phyloP scores from a whole-genome alignment of 2,888 invertebrate genomes.

The Hipparchia semele region DNA sequence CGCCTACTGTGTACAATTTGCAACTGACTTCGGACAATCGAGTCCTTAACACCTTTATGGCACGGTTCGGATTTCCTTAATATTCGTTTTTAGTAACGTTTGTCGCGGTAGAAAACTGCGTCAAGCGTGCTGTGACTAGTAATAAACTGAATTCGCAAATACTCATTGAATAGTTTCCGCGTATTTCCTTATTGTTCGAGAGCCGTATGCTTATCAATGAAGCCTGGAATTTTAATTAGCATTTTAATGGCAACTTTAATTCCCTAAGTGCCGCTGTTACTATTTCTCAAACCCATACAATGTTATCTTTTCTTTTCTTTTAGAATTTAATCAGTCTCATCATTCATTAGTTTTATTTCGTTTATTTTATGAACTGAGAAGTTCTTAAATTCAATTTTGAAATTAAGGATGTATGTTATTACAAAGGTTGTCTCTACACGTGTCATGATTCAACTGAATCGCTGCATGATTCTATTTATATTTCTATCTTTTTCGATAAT shows the following conservation, averaged over 20 bases:
- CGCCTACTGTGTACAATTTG: conserved; percentile 42
- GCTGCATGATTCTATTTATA: conserved; percentile 2
- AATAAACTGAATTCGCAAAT: conserved; percentile 74
- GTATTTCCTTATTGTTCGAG: conserved; percentile 78
- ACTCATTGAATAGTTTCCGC: conserved; percentile 71
- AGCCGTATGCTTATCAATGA: conserved; percentile 70
- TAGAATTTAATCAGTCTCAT: not conserved
- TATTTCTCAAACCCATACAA: conserved; percentile 19
- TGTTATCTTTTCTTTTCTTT: not conserved
- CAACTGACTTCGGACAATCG: conserved; percentile 38
- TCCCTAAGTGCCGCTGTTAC: conserved; percentile 29
- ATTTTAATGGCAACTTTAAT: conserved; percentile 45
- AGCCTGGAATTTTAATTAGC: conserved; percentile 68
- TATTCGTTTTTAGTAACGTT: conserved; percentile 51
- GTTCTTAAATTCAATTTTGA: too few species aligned
- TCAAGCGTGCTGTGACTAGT: conserved; percentile 66
- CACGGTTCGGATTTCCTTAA: conserved; percentile 57
- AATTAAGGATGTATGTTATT: not conserved
- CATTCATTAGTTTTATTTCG: not conserved
- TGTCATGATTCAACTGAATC: not conserved
- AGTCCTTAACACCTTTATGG: conserved; percentile 48
- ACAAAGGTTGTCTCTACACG: not conserved
- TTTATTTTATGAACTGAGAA: too few species aligned
- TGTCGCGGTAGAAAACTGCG: conserved; percentile 67
- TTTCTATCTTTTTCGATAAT: not conserved